Percentiles rank a stretch among this genome's conserved stretches.
These are phyloP conservation scores for Haliclona indistincta DNA, from an alignment of 37 sponge, comb jelly and placozoan genomes.

Conservation along the genomic window DNA sequence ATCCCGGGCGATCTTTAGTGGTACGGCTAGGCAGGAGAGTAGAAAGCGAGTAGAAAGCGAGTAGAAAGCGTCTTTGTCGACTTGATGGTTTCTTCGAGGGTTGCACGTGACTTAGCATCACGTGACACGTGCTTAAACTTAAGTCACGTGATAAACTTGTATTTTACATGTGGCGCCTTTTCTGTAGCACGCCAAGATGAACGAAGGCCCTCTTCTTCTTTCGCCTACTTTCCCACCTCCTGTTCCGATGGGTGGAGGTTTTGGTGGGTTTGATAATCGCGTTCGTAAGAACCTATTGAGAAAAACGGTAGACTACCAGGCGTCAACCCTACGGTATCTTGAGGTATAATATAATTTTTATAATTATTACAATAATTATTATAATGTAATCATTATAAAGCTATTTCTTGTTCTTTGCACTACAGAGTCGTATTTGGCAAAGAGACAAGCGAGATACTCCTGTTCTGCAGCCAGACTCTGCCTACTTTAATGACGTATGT, in stretches of 20 bases:
- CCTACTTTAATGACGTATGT: conserved; percentile 55
- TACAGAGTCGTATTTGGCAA: conserved; percentile 85
- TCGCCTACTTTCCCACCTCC: background rate
- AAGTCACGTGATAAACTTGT: background rate
- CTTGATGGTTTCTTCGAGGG: no score
- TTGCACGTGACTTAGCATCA: no score
- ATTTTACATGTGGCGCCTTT: no score
- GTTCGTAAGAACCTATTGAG: conserved; percentile 28
- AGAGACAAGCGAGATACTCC: conserved; percentile 65
- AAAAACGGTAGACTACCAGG: conserved; percentile 87
- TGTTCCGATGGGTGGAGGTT: background rate
- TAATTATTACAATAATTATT: background rate
- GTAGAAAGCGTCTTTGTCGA: no score
- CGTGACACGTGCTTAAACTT: no score
- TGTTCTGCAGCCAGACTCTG: conserved; percentile 79
- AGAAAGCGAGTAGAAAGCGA: no score
- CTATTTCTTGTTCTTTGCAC: background rate
- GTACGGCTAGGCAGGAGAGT: no score
- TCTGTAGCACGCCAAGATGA: no score
- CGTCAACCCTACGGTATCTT: conserved; percentile 67
- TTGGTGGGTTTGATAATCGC: background rate
- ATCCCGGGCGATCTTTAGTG: no score
- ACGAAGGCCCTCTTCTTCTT: no score
- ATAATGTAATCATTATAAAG: background rate
- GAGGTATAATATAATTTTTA: conserved; percentile 59